Conservation (phyloP, 2,113 vertebrate genomes). For the Xenus cinereus region DNA sequence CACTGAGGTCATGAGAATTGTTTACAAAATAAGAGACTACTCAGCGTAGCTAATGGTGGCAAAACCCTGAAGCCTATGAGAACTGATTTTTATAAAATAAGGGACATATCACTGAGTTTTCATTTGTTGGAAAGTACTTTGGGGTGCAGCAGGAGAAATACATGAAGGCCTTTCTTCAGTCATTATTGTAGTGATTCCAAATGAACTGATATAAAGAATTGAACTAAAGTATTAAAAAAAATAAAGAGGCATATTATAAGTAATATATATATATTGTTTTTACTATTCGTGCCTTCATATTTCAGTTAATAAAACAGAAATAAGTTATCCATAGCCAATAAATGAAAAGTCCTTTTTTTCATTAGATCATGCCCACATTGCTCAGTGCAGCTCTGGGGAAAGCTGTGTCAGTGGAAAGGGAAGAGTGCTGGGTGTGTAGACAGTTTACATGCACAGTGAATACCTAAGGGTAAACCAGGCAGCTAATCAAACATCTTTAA, state of each 20-base stretch:
- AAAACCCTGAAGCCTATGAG: background rate
- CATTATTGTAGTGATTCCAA: background rate
- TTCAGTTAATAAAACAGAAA: background rate
- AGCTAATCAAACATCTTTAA: conserved; percentile 65
- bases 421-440: background rate
- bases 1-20: background rate
- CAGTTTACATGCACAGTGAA: conserved; percentile 23
- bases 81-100: background rate
- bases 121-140: background rate
- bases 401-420: background rate
- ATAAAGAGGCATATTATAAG: background rate
- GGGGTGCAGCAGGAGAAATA: background rate
- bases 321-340: background rate
- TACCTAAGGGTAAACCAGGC: conserved; percentile 34
- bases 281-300: background rate
- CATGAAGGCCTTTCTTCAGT: background rate
- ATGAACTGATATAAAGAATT: background rate
- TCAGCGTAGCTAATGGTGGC: background rate
- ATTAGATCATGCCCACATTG: background rate
- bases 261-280: background rate
- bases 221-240: background rate
- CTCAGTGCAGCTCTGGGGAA: background rate
- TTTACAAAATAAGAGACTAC: background rate
- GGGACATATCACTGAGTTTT: background rate
- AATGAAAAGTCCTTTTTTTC: background rate